A percentile compares a stretch with the other conserved stretches of the same genome.
These are phyloP conservation scores for Engystomops pustulosus DNA, from an alignment of 2,113 vertebrate species.

Conservation along the genomic window DNA sequence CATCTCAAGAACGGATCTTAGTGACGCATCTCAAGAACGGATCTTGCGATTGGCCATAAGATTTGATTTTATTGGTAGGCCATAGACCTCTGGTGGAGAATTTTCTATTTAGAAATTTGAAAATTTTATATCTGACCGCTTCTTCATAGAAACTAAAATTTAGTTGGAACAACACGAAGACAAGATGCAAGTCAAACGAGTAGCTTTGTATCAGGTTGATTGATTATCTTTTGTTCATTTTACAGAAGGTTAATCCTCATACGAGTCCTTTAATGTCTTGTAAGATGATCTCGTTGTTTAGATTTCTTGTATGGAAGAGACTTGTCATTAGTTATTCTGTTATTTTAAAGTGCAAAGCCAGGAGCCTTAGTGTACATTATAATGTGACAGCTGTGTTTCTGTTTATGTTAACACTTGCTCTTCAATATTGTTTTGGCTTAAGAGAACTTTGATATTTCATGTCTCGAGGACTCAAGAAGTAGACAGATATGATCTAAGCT, in stretches of 20 bases:
- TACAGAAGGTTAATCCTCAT: conserved; percentile 40
- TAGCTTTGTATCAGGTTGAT: not conserved
- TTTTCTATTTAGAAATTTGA: too few species aligned
- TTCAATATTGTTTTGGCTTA: conserved; percentile 43
- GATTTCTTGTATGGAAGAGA: conserved; percentile 30
- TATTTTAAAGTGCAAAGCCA: conserved; percentile 35
- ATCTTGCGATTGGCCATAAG: too few species aligned
- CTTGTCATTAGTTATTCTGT: conserved; percentile 46
- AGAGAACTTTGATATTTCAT: conserved; percentile 51
- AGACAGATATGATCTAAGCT: conserved; percentile 15
- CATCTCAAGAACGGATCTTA: too few species aligned
- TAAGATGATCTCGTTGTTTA: conserved; percentile 44
- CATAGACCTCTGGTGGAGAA: too few species aligned
- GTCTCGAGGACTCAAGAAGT: not conserved
- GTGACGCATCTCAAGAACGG: too few species aligned
- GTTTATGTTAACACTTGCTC: conserved; percentile 54
- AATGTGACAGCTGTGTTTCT: conserved; percentile 51
- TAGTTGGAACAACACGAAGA: not conserved
- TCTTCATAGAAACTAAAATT: too few species aligned
- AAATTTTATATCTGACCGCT: too few species aligned
- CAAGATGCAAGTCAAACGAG: not conserved
- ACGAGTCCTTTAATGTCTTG: conserved; percentile 43
- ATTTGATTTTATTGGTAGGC: too few species aligned
- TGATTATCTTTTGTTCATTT: conserved; percentile 23
- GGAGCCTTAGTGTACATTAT: conserved; percentile 28